Conservation (phyloP, 2,113 vertebrate species). For the Hippocampus barbouri region DNA sequence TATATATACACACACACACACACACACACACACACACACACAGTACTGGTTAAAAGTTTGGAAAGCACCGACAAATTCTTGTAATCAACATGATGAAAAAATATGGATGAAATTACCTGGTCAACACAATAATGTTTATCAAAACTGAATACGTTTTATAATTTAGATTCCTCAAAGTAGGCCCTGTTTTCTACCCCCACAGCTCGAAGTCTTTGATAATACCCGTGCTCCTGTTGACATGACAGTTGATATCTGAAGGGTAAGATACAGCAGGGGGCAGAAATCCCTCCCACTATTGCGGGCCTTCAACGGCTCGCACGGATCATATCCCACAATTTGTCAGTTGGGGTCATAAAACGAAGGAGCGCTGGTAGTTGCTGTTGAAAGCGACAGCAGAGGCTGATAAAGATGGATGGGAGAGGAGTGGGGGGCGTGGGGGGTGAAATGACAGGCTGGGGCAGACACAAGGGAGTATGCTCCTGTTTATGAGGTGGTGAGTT, state of each 20-base stretch:
- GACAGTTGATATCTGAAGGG: not conserved
- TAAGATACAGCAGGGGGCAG: not conserved
- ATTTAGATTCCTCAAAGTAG: no score
- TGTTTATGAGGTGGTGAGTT: constrained; percentile 58
- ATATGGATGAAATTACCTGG: no score
- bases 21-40: no score
- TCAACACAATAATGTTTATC: no score
- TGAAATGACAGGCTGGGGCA: constrained; percentile 55
- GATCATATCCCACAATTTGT: constrained; percentile 80
- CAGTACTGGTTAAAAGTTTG: no score
- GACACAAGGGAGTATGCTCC: constrained; percentile 38
- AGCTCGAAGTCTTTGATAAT: not conserved
- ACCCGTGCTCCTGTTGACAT: not conserved
- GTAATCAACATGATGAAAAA: no score
- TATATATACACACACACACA: no score
- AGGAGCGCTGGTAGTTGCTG: constrained; percentile 37
- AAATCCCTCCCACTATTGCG: constrained; percentile 49
- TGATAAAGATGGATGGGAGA: constrained; percentile 66
- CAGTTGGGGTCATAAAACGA: constrained; percentile 72
- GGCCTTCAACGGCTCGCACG: constrained; percentile 65
- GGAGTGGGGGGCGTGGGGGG: constrained; percentile 35
- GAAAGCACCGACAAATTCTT: no score
- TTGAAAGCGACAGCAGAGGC: constrained; percentile 31
- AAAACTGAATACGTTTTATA: no score
- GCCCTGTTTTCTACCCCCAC: not conserved